Evolutionary conservation across 2,113 vertebrate species (phyloP), one percentile per base, ranked within the genome.

Genomic region (Colinus virginianus): DNA sequence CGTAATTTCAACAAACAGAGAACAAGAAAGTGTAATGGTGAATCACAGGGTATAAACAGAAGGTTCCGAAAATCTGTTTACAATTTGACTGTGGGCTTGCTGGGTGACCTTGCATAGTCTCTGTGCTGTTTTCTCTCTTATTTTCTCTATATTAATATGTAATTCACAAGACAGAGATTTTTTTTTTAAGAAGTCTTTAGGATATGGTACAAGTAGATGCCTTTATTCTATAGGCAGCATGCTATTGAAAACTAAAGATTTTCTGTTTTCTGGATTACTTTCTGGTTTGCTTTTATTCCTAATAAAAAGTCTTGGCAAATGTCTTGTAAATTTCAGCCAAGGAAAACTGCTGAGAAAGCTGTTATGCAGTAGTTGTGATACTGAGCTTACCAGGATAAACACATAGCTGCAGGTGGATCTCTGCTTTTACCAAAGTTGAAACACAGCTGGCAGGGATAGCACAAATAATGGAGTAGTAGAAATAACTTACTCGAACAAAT

Each of bases 401-500:
- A 45, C 5, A 46, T 42, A 78, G 48, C 72, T 87, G 25, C 25
- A 55, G 76, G 42, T 67, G 22, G 82, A 43, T 38, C 32, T 43
- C 36, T 78, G 6, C 43, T 68, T 61, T 77, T 90, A 67, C 32
- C 71, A 21, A 40, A 83, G 62, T 28, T 78, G 62, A 48, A 32
- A 46, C 30, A 63, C 17, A 87, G 14, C 38, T 69, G 6, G 9
- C 63, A 70, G 12, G 14, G 7, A 51, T 9, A 89, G n/a, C 40
- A 66, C 22, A 92, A 36, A 53, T 17, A 72, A 67, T 11, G 78
- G 18, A 78, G 7, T 75, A 88, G 45, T 7, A 84, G 49, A 88
- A 82, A 49, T 84, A 93, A 97, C 97, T 88, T 97, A 99, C 99
- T 97, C 97, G 97, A 96, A 99, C 88, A 95, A 98, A 98, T 88